phyloP scores from a whole-genome alignment of 2,797 vertebrate genomes.

The Galago senegalensis region DNA sequence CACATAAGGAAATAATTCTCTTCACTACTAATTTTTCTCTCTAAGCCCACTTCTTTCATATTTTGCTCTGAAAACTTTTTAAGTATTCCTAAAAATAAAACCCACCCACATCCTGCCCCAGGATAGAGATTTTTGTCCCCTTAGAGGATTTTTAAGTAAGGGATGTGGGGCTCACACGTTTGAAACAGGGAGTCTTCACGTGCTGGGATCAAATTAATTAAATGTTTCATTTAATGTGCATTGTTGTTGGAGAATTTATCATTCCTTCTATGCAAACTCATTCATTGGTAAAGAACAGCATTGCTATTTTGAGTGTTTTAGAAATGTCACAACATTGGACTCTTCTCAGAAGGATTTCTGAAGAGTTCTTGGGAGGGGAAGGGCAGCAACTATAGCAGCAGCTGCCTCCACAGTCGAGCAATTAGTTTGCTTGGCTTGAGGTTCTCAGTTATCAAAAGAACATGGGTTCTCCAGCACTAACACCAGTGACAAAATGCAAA shows the following conservation, averaged over 20 bases:
- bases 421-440: background rate
- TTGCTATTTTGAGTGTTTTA: background rate
- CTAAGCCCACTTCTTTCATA: background rate
- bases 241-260: background rate
- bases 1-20: background rate
- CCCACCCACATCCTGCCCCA: background rate
- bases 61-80: background rate
- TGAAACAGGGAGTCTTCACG: background rate
- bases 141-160: background rate
- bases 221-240: constrained; percentile 82
- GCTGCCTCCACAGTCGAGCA: background rate
- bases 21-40: background rate
- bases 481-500: background rate
- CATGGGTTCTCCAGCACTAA: background rate
- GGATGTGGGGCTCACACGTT: background rate
- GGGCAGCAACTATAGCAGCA: background rate
- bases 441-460: background rate
- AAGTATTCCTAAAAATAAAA: background rate
- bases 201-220: constrained; percentile 84
- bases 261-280: constrained; percentile 74
- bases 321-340: background rate
- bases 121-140: background rate
- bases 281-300: constrained; percentile 62
- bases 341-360: background rate
- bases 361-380: background rate